These are phyloP conservation scores for Conus betulinus DNA, from an alignment of 1,140 invertebrate genomes.

Conservation along the genomic window DNA sequence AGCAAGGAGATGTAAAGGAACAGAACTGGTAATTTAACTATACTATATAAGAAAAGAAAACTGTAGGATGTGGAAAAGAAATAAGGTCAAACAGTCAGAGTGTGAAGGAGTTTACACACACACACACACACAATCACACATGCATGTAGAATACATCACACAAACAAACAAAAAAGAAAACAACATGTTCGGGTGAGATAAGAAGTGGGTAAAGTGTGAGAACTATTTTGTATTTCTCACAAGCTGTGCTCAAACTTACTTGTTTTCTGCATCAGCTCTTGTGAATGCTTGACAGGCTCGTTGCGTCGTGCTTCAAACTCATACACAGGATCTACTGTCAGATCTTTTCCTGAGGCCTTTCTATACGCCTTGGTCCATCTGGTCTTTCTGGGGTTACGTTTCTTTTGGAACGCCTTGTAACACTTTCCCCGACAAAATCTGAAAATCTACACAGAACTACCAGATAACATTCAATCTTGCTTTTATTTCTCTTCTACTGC, in stretches of 20 bases:
- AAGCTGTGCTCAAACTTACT: conserved; percentile 71
- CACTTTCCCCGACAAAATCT: conserved; percentile 99
- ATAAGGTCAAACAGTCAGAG: too few species aligned
- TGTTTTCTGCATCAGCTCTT: conserved; percentile 94
- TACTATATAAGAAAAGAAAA: too few species aligned
- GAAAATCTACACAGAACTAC: conserved; percentile 85
- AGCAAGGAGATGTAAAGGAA: too few species aligned
- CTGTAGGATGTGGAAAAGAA: too few species aligned
- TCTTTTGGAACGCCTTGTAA: conserved; percentile 98
- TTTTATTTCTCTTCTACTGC: background rate
- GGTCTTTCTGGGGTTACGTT: conserved; percentile 98
- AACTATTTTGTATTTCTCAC: background rate
- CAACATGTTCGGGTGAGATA: background rate
- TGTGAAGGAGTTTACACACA: too few species aligned
- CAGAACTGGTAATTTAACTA: too few species aligned
- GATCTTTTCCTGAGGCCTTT: conserved; percentile 96
- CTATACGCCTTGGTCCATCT: conserved; percentile 99
- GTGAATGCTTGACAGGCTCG: conserved; percentile 93
- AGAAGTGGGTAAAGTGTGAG: background rate
- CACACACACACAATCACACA: too few species aligned
- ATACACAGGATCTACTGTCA: conserved; percentile 96
- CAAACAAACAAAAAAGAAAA: conserved; percentile 59
- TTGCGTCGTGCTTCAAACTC: conserved; percentile 97
- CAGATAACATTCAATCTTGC: background rate
- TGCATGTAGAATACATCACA: conserved; percentile 77